phyloP scores from a whole-genome alignment of 2,888 invertebrate species.

The Lithophane socia region DNA sequence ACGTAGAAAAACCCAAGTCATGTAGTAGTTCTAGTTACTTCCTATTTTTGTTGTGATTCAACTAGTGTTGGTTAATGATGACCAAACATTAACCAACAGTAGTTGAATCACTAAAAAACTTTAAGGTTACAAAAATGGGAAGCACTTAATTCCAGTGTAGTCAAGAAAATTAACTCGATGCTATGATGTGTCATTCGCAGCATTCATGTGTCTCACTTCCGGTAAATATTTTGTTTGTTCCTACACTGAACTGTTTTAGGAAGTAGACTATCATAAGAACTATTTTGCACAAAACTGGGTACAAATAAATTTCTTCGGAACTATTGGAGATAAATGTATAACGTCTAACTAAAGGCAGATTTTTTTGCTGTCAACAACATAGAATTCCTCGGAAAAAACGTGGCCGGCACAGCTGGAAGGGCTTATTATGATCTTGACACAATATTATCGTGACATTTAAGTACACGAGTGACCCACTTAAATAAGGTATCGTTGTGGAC shows the following conservation, averaged over 20 bases:
- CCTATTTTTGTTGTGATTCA: no score
- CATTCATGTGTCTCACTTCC: slow-evolving; percentile 36
- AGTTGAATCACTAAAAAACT: slow-evolving; percentile 35
- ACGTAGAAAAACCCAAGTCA: not conserved
- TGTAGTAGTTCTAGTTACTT: not conserved
- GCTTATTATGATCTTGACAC: slow-evolving; percentile 33
- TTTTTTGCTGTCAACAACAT: slow-evolving; percentile 35
- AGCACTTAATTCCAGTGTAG: slow-evolving; percentile 33
- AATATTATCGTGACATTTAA: slow-evolving; percentile 26
- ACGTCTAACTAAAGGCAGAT: not conserved
- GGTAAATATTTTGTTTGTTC: slow-evolving; percentile 40
- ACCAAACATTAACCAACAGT: not conserved
- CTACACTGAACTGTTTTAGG: slow-evolving; percentile 2
- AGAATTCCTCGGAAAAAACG: slow-evolving; percentile 24
- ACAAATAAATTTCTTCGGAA: not conserved
- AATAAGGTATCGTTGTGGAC: slow-evolving; percentile 17
- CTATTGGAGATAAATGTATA: not conserved
- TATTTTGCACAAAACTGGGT: slow-evolving; percentile 2
- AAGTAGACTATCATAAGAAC: slow-evolving; percentile 17
- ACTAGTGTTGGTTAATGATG: not conserved
- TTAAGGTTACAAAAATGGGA: slow-evolving; percentile 45
- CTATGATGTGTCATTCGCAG: slow-evolving; percentile 44
- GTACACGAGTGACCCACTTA: slow-evolving; percentile 17
- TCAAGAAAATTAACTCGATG: slow-evolving; percentile 41
- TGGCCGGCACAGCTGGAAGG: slow-evolving; percentile 26